These are phyloP conservation scores for Pogonomyrmex barbatus DNA, from an alignment of 1,140 invertebrate species.

Conservation along the genomic window DNA sequence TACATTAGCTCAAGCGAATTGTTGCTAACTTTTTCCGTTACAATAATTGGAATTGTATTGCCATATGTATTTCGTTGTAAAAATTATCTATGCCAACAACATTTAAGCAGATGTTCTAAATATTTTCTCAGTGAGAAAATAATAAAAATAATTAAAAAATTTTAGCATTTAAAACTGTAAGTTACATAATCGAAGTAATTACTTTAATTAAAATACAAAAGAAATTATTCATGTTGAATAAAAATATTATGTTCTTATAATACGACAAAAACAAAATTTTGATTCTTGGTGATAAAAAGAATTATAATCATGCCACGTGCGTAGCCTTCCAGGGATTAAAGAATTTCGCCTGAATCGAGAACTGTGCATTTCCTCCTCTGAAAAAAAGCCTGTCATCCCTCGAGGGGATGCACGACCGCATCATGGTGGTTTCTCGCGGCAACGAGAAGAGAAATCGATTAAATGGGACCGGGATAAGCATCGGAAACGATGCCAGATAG, in stretches of 20 bases:
- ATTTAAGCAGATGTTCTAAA: background rate
- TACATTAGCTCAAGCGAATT: background rate
- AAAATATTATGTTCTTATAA: background rate
- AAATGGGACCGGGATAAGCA: slow-evolving; percentile 53
- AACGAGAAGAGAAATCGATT: slow-evolving; percentile 51
- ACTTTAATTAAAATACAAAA: background rate
- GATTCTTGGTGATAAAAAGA: background rate
- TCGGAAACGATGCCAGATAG: slow-evolving; percentile 43
- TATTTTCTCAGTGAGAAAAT: background rate
- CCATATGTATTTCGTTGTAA: background rate
- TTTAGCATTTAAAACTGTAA: background rate
- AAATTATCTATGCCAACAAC: background rate
- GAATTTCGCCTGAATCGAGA: slow-evolving; percentile 22
- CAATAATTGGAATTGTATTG: background rate
- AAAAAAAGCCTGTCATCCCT: slow-evolving; percentile 38
- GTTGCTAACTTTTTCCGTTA: background rate
- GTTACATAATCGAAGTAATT: background rate
- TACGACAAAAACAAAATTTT: background rate
- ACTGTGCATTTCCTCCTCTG: background rate
- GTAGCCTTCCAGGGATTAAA: background rate
- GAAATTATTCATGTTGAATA: background rate
- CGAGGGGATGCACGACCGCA: background rate
- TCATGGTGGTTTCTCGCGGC: slow-evolving; percentile 2
- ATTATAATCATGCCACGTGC: background rate
- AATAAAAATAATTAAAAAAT: background rate